A percentile compares a stretch with the other conserved stretches of the same genome.
These are phyloP conservation scores for Ephestia elutella DNA, from an alignment of 1,140 invertebrate genomes.

Conservation along the genomic window DNA sequence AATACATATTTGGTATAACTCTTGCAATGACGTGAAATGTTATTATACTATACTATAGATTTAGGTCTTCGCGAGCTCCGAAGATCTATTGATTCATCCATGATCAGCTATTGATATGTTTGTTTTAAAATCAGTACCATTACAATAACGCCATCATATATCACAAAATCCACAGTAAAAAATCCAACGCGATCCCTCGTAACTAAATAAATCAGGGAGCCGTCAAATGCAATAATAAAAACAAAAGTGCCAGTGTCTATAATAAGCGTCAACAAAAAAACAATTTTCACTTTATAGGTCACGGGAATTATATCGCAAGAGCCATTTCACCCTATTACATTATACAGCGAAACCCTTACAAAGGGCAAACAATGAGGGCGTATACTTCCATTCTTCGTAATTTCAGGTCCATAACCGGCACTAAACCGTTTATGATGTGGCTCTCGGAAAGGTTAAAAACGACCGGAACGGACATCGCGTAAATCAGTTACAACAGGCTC, in stretches of 20 bases:
- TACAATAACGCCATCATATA: no score
- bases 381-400: slow-evolving; percentile 52
- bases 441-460: slow-evolving; percentile 53
- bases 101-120: no score
- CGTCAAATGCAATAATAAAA: background rate
- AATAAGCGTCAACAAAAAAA: slow-evolving; percentile 26
- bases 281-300: slow-evolving; percentile 54
- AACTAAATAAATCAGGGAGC: background rate
- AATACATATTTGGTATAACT: no score
- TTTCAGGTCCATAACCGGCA: slow-evolving; percentile 52
- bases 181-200: background rate
- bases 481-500: slow-evolving; percentile 38
- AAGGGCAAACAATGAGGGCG: slow-evolving; percentile 52
- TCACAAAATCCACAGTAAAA: no score
- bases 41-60: no score
- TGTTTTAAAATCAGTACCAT: no score
- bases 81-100: no score
- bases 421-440: slow-evolving; percentile 62
- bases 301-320: slow-evolving; percentile 60
- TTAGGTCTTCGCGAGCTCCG: no score
- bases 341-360: slow-evolving; percentile 54
- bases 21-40: no score
- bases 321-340: slow-evolving; percentile 53
- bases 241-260: slow-evolving; percentile 11
- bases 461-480: slow-evolving; percentile 35